A percentile compares a stretch with the other conserved stretches of the same genome.
phyloP scores from a whole-genome alignment of 2,888 invertebrate species.

The Hyles lineata region DNA sequence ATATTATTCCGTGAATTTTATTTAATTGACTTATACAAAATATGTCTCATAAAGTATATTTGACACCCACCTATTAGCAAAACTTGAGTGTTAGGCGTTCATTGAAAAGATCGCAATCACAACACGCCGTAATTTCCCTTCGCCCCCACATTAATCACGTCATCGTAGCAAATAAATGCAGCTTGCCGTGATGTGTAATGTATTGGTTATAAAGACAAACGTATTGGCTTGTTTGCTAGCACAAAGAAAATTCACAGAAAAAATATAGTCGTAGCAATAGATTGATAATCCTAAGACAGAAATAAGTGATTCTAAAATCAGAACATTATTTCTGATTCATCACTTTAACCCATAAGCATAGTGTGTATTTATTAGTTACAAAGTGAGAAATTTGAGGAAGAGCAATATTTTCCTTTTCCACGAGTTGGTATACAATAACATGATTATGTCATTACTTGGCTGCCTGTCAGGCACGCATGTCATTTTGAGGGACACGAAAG shows the following conservation, averaged over 20 bases:
- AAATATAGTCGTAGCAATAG: not conserved
- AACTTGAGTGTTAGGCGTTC: conserved; percentile 57
- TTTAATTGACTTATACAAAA: not conserved
- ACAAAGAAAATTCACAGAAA: not conserved
- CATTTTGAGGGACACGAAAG: conserved; percentile 47
- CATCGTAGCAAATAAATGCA: conserved; percentile 56
- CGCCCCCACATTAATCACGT: conserved; percentile 74
- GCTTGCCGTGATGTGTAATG: conserved; percentile 32
- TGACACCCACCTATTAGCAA: conserved; percentile 60
- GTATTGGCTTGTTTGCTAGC: not conserved
- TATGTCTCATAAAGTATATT: conserved; percentile 30
- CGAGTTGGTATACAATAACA: not conserved
- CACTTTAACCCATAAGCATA: not conserved
- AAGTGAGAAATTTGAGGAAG: too few species aligned
- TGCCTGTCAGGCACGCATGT: conserved; percentile 15
- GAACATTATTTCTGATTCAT: not conserved
- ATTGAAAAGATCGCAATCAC: conserved; percentile 72
- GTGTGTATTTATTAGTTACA: not conserved
- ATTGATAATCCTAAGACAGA: not conserved
- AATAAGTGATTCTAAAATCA: not conserved
- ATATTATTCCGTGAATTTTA: too few species aligned
- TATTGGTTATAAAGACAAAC: not conserved
- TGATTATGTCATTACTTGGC: conserved; percentile 29
- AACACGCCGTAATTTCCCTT: conserved; percentile 68
- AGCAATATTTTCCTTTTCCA: not conserved